Base-by-base conservation (phyloP, 2,797 vertebrate species). In the Aphelocoma californica region DNA sequence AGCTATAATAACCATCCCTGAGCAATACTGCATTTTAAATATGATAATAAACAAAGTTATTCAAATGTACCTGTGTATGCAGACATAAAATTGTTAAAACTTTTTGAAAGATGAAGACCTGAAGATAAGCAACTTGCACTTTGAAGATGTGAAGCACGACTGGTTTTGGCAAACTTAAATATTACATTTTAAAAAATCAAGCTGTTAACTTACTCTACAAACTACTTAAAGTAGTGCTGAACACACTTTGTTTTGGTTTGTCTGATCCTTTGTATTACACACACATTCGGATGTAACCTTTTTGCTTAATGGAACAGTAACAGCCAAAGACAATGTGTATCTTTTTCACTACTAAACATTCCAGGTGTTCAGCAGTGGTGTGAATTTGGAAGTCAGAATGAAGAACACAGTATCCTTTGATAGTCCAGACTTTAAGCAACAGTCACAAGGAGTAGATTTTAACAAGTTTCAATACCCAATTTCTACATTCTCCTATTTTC, bases 1-100 rank as follows among this genome's bases (percentile, higher is more conserved):
- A 89, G 66, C 64, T 42, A 53, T 81, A 77, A 85, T 50, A 77
- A 92, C 45, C 57, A 81, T 95, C 94, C 96, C 95, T 97, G 96
- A 97, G 95, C 54, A 96, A 81, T 53, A 85, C 12, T 84, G 48
- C 53, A 82, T 88, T 87, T 95, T 70, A 78, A 64, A 38, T 71
- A 72, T 17, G 34, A 6, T 14, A 34, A 78, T 38, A 78, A 90
- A 81, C 14, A 80, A 88, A 89, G 31, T 70, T 70, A 82, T 16
- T 47, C 50, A 85, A 81, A 88, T 3, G 16, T 32, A 81, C 40
- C 38, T 81, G 3, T 36, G 18, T 34, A 73, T 31, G 28, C 38
- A 73, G 34, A 61, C 4, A 6, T n/a, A 67, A 77, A 84, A 92
- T 40, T 57, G 13, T 54, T 81, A 69, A 24, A 70, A 86, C n/a